A percentile compares a stretch with the other conserved stretches of the same genome.
Evolutionary conservation across 2,888 invertebrate species (phyloP).

Genomic region (Argyresthia goedartella): DNA sequence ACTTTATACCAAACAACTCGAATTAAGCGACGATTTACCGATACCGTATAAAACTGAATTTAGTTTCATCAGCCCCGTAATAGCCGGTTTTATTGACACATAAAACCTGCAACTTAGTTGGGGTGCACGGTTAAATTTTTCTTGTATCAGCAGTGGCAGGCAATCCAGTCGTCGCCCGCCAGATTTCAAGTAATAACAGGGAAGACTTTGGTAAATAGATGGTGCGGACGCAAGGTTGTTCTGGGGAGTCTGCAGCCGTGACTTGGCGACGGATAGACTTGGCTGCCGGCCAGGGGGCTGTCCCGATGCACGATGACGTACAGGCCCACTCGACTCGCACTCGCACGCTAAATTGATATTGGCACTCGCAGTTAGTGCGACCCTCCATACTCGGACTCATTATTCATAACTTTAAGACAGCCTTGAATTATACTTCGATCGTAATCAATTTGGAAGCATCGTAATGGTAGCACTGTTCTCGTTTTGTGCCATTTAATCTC

Average conservation of each 20-base stretch:
- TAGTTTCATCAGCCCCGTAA: too few relatives aligned
- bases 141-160: neutral
- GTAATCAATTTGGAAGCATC: too few relatives aligned
- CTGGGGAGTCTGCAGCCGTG: conserved; percentile 24
- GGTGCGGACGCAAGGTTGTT: conserved; percentile 31
- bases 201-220: conserved; percentile 12
- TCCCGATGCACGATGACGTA: conserved; percentile 26
- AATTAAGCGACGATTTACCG: too few relatives aligned
- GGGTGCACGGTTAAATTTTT: too few relatives aligned
- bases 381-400: neutral
- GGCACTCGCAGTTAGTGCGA: conserved; percentile 30
- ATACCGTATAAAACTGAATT: too few relatives aligned
- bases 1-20: neutral
- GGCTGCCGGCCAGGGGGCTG: conserved; percentile 30
- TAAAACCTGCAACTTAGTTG: too few relatives aligned
- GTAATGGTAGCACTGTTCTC: too few relatives aligned
- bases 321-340: conserved; percentile 14
- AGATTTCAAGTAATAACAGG: conserved; percentile 6
- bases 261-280: conserved; percentile 33
- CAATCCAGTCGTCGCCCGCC: neutral
- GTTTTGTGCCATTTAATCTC: neutral
- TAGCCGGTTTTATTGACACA: too few relatives aligned
- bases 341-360: conserved; percentile 54
- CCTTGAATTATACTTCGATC: neutral
- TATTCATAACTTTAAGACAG: conserved; percentile 3